These are phyloP conservation scores for Hirtodrosophila alboralis DNA, from an alignment of 2,888 invertebrate species.

Conservation along the genomic window DNA sequence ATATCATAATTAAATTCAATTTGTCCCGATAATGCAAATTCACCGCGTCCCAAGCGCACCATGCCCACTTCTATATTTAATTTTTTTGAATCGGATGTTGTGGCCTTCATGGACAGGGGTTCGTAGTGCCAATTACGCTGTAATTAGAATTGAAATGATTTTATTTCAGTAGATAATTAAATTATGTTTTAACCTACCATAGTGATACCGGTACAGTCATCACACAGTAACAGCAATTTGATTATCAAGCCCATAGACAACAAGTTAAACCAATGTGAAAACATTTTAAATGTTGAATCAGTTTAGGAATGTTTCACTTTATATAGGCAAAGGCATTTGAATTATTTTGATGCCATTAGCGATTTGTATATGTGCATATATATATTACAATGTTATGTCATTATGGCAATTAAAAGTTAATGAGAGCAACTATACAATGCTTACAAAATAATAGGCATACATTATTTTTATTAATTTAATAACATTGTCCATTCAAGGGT, in stretches of 20 bases:
- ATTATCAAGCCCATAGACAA: neutral
- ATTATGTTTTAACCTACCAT: neutral
- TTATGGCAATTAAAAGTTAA: too few relatives aligned
- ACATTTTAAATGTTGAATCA: neutral
- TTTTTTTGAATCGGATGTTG: conserved; percentile 1
- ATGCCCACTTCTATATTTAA: neutral
- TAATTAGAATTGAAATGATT: neutral
- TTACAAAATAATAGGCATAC: too few relatives aligned
- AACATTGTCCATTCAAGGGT: too few relatives aligned
- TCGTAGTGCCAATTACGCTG: conserved; percentile 59
- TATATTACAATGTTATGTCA: too few relatives aligned
- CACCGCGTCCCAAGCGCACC: conserved; percentile 14
- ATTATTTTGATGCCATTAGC: too few relatives aligned
- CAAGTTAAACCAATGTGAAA: neutral
- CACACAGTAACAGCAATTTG: neutral
- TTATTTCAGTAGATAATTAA: too few relatives aligned
- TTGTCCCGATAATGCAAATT: conserved; percentile 8
- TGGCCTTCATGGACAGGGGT: conserved; percentile 9
- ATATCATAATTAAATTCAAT: conserved; percentile 25
- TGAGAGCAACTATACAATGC: too few relatives aligned
- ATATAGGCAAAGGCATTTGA: conserved; percentile 9
- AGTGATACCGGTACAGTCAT: conserved; percentile 21
- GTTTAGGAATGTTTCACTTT: neutral
- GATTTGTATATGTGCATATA: too few relatives aligned
- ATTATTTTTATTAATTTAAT: too few relatives aligned